Percentiles rank a stretch among this genome's conserved stretches.
phyloP scores from a whole-genome alignment of 2,888 invertebrate species.

The Busseola fusca region DNA sequence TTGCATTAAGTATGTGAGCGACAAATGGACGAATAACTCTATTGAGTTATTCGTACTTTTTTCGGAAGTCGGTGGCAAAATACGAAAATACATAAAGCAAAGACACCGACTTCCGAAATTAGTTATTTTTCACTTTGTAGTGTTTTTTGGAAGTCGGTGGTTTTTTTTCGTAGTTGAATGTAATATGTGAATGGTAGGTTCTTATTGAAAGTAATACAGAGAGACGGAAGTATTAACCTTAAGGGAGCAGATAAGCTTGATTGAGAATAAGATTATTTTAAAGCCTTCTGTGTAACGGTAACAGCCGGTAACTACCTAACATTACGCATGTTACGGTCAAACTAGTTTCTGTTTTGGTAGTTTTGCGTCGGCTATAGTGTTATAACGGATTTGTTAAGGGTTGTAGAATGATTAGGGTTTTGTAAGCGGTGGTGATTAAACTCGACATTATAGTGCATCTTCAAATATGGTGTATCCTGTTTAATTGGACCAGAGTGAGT shows the following conservation, averaged over 20 bases:
- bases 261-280: conserved; percentile 66
- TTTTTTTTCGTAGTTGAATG: too few relatives aligned
- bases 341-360: background rate
- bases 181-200: too few relatives aligned
- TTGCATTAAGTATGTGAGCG: too few relatives aligned
- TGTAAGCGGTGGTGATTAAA: background rate
- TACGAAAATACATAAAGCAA: too few relatives aligned
- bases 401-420: background rate
- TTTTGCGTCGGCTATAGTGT: background rate
- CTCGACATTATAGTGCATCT: background rate
- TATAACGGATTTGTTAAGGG: background rate
- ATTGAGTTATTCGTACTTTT: too few relatives aligned
- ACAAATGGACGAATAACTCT: too few relatives aligned
- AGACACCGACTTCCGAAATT: too few relatives aligned
- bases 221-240: background rate
- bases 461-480: background rate
- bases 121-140: too few relatives aligned
- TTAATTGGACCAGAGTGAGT: too few relatives aligned
- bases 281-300: conserved; percentile 33
- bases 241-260: conserved; percentile 66
- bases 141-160: too few relatives aligned
- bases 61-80: too few relatives aligned
- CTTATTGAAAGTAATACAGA: too few relatives aligned
- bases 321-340: conserved; percentile 9
- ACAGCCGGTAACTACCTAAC: background rate